Evolutionary conservation across 2,113 vertebrate species (phyloP).

Genomic region (Peucedramus taeniatus): DNA sequence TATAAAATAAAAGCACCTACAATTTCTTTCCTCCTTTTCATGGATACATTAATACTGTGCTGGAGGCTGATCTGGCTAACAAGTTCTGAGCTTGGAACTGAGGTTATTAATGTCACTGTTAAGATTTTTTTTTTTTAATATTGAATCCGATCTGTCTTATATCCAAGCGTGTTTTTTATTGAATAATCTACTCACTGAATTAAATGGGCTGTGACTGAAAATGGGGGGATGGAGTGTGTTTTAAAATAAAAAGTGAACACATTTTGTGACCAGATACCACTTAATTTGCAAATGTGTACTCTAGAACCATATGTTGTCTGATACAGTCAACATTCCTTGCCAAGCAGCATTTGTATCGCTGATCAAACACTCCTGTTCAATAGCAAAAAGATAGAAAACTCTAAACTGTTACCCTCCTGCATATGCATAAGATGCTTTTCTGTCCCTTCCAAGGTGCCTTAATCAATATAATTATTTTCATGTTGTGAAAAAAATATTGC

Average conservation of each 20-base stretch:
- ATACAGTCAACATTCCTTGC: constrained; percentile 47
- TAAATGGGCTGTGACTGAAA: constrained; percentile 5
- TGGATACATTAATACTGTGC: background rate
- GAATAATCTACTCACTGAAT: constrained; percentile 33
- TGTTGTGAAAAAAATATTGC: background rate
- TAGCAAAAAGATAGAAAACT: background rate
- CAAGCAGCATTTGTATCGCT: constrained; percentile 46
- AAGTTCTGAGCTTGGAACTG: constrained; percentile 46
- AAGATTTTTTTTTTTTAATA: background rate
- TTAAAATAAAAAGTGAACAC: constrained; percentile 51
- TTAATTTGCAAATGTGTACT: constrained; percentile 60
- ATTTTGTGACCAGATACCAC: constrained; percentile 43
- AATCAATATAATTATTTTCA: constrained; percentile 21
- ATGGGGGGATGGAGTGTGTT: background rate
- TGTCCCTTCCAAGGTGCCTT: constrained; percentile 22
- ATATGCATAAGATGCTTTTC: constrained; percentile 15
- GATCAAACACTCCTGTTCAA: constrained; percentile 41
- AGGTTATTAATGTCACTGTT: constrained; percentile 53
- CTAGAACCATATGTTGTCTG: constrained; percentile 64
- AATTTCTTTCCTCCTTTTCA: background rate
- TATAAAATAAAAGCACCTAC: constrained; percentile 43
- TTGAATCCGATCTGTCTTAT: background rate
- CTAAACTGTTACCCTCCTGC: background rate
- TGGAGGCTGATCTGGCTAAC: constrained; percentile 62
- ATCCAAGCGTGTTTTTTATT: background rate